Conservation (phyloP, 2,888 invertebrate species). For the Unio pictorum region DNA sequence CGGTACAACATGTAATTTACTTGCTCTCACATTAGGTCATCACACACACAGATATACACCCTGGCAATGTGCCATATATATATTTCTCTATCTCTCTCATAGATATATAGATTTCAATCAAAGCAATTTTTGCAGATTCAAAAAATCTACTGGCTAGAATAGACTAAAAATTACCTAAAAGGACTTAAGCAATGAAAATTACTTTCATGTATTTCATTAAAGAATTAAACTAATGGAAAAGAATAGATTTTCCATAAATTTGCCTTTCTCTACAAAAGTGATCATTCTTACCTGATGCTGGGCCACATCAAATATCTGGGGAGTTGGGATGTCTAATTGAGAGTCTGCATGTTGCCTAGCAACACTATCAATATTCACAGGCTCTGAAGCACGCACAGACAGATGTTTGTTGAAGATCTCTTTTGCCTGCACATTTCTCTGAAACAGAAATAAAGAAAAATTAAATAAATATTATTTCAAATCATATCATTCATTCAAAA, state of each 20-base stretch:
- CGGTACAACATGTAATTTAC: background rate
- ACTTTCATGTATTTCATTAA: conserved; percentile 56
- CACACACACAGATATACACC: background rate
- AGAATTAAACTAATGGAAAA: conserved; percentile 1
- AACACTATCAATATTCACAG: conserved; percentile 96
- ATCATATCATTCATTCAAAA: too few relatives aligned
- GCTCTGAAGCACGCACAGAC: conserved; percentile 87
- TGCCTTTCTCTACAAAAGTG: too few relatives aligned
- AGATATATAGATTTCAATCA: too few relatives aligned
- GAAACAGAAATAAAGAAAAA: conserved; percentile 64
- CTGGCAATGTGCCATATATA: too few relatives aligned
- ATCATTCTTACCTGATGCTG: conserved; percentile 72
- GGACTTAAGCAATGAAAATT: too few relatives aligned
- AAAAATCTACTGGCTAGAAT: too few relatives aligned
- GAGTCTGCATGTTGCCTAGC: conserved; percentile 76
- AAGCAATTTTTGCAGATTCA: too few relatives aligned
- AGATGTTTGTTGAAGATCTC: conserved; percentile 91
- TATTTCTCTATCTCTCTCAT: too few relatives aligned
- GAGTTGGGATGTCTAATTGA: conserved; percentile 73
- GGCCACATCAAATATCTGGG: conserved; percentile 81
- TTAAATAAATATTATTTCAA: background rate
- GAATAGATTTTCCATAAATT: too few relatives aligned
- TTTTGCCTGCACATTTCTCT: conserved; percentile 78
- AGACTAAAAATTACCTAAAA: too few relatives aligned
- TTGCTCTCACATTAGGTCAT: background rate